Evolutionary conservation across 2,888 invertebrate genomes (phyloP), one percentile per base, ranked within the genome.

Genomic region (Cinara cedri): DNA sequence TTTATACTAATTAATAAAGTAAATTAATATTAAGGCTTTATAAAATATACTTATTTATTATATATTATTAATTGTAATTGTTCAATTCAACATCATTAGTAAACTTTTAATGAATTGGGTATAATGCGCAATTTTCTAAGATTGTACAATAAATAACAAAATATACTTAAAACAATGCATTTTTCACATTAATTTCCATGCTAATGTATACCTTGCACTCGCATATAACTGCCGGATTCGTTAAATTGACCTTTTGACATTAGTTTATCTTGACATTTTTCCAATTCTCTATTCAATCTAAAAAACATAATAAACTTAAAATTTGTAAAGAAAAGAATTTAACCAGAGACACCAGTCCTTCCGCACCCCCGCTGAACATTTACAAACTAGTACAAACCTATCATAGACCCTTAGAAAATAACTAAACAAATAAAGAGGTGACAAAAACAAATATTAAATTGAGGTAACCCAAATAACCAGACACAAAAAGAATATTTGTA

Each of bases 261-360:
- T 1, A 91, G 82, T 82, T 89, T 91, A 83, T 93, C 91, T 86
- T 94, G 94, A 84, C 93, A 93, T 1, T 90, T 87, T 81, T 93
- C 92, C 34, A 94, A 86, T 83, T 94, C 93, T 0, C 91, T 89
- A 85, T 94, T 94, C 34, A 94, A 85, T 74, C 92, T 91, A 63
- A 8, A 55, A 71, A 46, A 63, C n/a, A n/a, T n/a, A n/a, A n/a
- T n/a, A n/a, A n/a, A n/a, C n/a, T n/a, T n/a, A n/a, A n/a, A n/a
- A n/a, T n/a, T n/a, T n/a, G n/a, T n/a, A n/a, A n/a, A n/a, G n/a
- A n/a, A n/a, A n/a, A n/a, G n/a, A n/a, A n/a, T n/a, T n/a, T n/a
- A n/a, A n/a, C n/a, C n/a, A n/a, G n/a, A n/a, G n/a, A n/a, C n/a
- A n/a, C n/a, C n/a, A n/a, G n/a, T n/a, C n/a, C n/a, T n/a, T n/a